Base-by-base conservation (phyloP, 2,113 vertebrate genomes). In the Tilapia sparmanii region DNA sequence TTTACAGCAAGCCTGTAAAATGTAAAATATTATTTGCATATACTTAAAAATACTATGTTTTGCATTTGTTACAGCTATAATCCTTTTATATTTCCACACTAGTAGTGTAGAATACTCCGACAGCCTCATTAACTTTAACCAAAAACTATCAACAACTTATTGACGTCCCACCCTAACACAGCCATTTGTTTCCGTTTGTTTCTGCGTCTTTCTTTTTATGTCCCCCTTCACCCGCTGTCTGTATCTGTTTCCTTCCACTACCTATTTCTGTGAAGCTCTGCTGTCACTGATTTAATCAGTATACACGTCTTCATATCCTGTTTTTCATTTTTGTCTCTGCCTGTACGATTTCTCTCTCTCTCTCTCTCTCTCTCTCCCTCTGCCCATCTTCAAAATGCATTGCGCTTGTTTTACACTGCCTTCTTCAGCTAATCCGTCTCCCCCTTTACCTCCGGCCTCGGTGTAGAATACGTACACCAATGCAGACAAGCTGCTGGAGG, bases 381-480 rank as follows among this genome's bases (percentile, higher is more conserved):
- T 24, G 22, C 61, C 11, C 10, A 0, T 38, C 29, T 38, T 53
- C 7, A 15, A 11, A 54, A 87, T 78, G 50, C 38, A 11, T 78
- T 63, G 78, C 3, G 15, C 16, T 82, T 4, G 8, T 24, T 52
- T 85, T 33, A 12, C 29, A 19, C 73, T 18, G 19, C 54, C 63
- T 38, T 24, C 59, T 38, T 15, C 15, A 45, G 19, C 63, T 91
- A 86, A 92, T 52, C 80, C 57, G 2, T n/a, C 66, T 78, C 47
- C 53, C 42, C 53, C 12, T 13, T 7, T 7, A 2, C 90, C 45
- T 47, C 66, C 4, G 29, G n/a, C 19, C 73, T 79, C 29, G 2
- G 40, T 40, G 80, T 87, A 99, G 99, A 99, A 99, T 93, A 99
- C 99, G 0, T 99, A 99, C 10, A 99, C 99, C 86, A 99, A 99